A percentile compares a stretch with the other conserved stretches of the same genome.
Evolutionary conservation across 2,888 invertebrate genomes (phyloP).

Genomic region (Eudasyphora cyanicolor): DNA sequence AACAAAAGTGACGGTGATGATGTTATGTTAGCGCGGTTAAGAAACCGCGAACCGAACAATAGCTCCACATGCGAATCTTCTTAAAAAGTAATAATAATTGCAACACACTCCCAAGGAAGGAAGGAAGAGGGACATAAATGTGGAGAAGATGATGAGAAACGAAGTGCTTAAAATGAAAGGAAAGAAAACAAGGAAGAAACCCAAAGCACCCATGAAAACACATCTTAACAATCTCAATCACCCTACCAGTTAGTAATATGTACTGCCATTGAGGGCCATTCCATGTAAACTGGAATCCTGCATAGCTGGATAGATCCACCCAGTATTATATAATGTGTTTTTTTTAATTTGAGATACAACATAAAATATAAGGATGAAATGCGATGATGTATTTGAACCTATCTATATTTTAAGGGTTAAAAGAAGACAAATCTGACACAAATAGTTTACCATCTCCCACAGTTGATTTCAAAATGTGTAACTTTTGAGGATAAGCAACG

Average conservation of each 20-base stretch:
- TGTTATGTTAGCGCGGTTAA: background rate
- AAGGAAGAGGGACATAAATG: background rate
- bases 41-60: background rate
- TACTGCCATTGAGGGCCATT: too few relatives aligned
- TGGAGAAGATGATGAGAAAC: background rate
- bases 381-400: too few relatives aligned
- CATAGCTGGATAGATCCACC: too few relatives aligned
- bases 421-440: too few relatives aligned
- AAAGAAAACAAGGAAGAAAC: background rate
- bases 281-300: background rate
- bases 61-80: conserved; percentile 25
- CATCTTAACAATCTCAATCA: conserved; percentile 25
- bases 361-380: too few relatives aligned
- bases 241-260: background rate
- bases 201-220: conserved; percentile 16
- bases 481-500: too few relatives aligned
- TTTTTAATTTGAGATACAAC: too few relatives aligned
- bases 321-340: too few relatives aligned
- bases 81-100: conserved; percentile 19
- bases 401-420: too few relatives aligned
- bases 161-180: background rate
- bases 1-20: conserved; percentile 10
- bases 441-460: too few relatives aligned
- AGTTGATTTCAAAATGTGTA: too few relatives aligned
- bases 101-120: conserved; percentile 4